Conservation (phyloP, 2,888 invertebrate species). For the Cerceris rybyensis region DNA sequence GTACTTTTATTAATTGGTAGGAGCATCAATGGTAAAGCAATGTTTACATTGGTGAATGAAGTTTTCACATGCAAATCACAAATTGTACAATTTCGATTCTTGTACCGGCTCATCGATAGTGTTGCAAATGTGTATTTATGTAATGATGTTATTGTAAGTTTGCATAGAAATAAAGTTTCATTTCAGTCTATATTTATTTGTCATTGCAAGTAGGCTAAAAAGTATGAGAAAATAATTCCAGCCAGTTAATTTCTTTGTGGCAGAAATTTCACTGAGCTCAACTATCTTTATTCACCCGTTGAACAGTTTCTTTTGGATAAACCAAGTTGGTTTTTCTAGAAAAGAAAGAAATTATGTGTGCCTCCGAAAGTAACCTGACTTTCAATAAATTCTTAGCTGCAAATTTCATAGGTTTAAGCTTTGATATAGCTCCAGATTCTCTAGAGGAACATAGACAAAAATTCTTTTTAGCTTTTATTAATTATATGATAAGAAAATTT, state of each 20-base stretch:
- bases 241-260: not conserved
- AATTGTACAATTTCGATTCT: no score
- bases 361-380: not conserved
- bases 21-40: no score
- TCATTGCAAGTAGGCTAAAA: no score
- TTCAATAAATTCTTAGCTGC: slow-evolving; percentile 4
- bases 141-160: no score
- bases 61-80: not conserved
- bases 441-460: not conserved
- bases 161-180: no score
- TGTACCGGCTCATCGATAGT: no score
- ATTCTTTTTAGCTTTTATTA: not conserved
- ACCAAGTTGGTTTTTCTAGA: not conserved
- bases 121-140: no score
- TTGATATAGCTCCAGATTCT: not conserved
- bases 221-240: no score
- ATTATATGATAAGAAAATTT: slow-evolving; percentile 28
- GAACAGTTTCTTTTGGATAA: not conserved
- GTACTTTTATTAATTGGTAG: no score
- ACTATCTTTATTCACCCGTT: not conserved
- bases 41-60: no score
- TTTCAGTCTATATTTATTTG: no score
- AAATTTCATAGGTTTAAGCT: not conserved
- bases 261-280: not conserved
- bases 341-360: slow-evolving; percentile 2